Evolutionary conservation across 2,113 vertebrate genomes (phyloP).

Genomic region (Empidonax traillii): DNA sequence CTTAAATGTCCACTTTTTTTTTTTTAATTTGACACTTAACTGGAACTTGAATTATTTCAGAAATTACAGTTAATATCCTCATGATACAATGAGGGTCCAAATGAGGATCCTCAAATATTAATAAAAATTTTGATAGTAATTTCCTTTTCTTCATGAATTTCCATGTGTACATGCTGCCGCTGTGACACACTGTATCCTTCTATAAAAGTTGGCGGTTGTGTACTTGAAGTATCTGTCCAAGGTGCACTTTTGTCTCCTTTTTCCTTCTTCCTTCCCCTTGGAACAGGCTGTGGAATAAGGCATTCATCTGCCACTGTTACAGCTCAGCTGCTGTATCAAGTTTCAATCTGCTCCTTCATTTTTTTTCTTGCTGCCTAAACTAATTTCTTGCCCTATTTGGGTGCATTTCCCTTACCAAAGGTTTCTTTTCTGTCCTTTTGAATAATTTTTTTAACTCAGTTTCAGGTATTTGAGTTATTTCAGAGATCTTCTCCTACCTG

Average conservation of each 20-base stretch:
- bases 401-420: not conserved
- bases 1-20: not conserved
- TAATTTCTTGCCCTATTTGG: not conserved
- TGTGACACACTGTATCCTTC: not conserved
- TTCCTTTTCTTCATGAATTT: not conserved
- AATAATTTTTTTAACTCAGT: not conserved
- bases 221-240: not conserved
- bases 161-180: not conserved
- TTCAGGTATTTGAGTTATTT: not conserved
- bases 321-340: not conserved
- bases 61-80: not conserved
- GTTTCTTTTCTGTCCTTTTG: not conserved
- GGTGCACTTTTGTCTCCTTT: not conserved
- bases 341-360: not conserved
- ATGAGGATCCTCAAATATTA: not conserved
- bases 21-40: rapidly evolving
- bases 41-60: not conserved
- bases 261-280: not conserved
- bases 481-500: not conserved
- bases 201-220: not conserved
- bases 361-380: not conserved
- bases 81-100: too few species aligned
- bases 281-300: not conserved
- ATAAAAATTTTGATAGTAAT: not conserved
- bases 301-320: not conserved